Evolutionary conservation across 1,140 invertebrate species (phyloP).

Genomic region (Panagrolaimus sp.): DNA sequence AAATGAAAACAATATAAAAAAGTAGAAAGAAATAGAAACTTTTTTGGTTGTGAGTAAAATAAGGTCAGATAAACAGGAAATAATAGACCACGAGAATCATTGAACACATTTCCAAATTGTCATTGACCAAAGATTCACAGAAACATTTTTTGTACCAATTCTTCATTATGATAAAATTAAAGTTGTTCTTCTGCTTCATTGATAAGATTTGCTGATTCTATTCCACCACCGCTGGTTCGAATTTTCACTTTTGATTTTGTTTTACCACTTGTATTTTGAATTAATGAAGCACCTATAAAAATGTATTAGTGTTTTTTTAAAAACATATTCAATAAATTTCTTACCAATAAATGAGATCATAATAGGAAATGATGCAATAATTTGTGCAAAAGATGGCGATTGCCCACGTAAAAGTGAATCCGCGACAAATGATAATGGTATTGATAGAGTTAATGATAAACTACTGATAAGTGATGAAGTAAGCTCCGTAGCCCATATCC

Average conservation of each 20-base stretch:
- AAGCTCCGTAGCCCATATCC: constrained; percentile 41
- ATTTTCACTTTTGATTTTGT: background rate
- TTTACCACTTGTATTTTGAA: background rate
- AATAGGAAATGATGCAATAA: constrained; percentile 36
- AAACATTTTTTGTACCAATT: too few relatives aligned
- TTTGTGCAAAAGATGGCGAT: constrained; percentile 25
- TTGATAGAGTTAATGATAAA: constrained; percentile 35
- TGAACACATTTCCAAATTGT: too few relatives aligned
- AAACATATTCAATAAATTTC: too few relatives aligned
- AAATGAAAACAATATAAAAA: too few relatives aligned
- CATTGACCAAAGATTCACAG: too few relatives aligned
- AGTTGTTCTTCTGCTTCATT: background rate
- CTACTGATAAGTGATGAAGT: constrained; percentile 40
- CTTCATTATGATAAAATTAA: too few relatives aligned
- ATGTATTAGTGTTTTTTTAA: too few relatives aligned
- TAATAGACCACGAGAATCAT: too few relatives aligned
- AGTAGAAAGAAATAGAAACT: too few relatives aligned
- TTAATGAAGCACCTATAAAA: constrained; percentile 4
- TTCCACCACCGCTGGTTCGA: background rate
- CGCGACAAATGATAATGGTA: constrained; percentile 38
- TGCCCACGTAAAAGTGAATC: constrained; percentile 35
- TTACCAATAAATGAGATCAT: constrained; percentile 26
- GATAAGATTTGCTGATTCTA: background rate
- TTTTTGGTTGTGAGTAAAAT: too few relatives aligned
- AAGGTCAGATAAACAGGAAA: too few relatives aligned